Percentiles rank a stretch among this genome's conserved stretches.
phyloP scores from a whole-genome alignment of 2,888 invertebrate genomes.

The Xanthostigma xanthostigma region DNA sequence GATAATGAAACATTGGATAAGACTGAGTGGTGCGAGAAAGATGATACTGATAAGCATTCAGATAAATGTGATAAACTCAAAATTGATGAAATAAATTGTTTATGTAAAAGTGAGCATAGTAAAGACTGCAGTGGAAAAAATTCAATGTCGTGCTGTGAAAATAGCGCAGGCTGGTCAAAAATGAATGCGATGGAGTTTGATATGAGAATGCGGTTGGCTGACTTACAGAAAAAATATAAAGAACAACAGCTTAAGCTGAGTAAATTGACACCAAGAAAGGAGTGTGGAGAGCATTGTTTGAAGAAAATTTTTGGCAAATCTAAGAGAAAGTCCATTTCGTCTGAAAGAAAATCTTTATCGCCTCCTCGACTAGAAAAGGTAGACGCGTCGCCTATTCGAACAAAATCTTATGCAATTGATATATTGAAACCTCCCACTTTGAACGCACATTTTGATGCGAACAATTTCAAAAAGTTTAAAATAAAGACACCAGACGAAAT shows the following conservation, averaged over 20 bases:
- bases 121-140: background rate
- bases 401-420: slow-evolving; percentile 17
- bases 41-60: background rate
- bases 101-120: background rate
- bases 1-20: no score
- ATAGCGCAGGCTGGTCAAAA: slow-evolving; percentile 24
- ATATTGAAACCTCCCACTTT: slow-evolving; percentile 28
- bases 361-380: slow-evolving; percentile 25
- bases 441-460: slow-evolving; percentile 16
- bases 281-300: slow-evolving; percentile 14
- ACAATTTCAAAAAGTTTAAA: slow-evolving; percentile 2
- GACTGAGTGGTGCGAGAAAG: background rate
- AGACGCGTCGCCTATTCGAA: slow-evolving; percentile 17
- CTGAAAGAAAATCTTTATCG: slow-evolving; percentile 22
- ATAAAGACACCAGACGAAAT: slow-evolving; percentile 6
- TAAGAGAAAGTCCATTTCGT: slow-evolving; percentile 28
- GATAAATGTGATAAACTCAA: background rate
- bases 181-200: slow-evolving; percentile 66
- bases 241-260: slow-evolving; percentile 74
- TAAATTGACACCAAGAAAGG: slow-evolving; percentile 45
- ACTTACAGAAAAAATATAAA: slow-evolving; percentile 64
- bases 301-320: slow-evolving; percentile 32
- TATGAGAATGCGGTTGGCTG: slow-evolving; percentile 67
- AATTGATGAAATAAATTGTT: background rate
- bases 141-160: slow-evolving; percentile 19